Evolutionary conservation across 2,888 invertebrate species (phyloP).

Genomic region (Chymomyza procnemis): DNA sequence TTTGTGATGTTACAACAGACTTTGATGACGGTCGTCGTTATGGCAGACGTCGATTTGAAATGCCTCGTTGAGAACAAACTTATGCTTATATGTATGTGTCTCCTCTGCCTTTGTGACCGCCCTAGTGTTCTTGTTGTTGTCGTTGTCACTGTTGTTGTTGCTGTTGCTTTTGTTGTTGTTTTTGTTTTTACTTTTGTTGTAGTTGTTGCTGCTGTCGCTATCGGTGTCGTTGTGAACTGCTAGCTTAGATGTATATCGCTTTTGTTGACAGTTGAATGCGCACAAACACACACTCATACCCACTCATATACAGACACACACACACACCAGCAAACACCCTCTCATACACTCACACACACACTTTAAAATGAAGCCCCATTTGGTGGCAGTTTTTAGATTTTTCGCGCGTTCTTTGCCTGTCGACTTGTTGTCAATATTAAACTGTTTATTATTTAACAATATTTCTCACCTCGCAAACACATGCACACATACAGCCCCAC

Average conservation of each 20-base stretch:
- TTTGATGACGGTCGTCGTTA: conserved; percentile 69
- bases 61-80: conserved; percentile 39
- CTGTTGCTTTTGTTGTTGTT: too few relatives aligned
- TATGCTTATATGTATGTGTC: conserved; percentile 13
- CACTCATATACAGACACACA: conserved; percentile 4
- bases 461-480: conserved; percentile 3
- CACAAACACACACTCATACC: conserved; percentile 20
- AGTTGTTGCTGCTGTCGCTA: neutral
- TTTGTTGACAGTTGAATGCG: conserved; percentile 60
- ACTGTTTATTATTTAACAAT: conserved; percentile 68
- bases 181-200: neutral
- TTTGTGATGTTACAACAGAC: conserved; percentile 46
- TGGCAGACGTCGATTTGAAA: conserved; percentile 62
- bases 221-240: conserved; percentile 11
- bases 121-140: neutral
- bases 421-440: conserved; percentile 52
- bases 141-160: too few relatives aligned
- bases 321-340: neutral
- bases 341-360: conserved; percentile 4
- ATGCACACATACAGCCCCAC: neutral
- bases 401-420: conserved; percentile 41
- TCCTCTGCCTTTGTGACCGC: conserved; percentile 2
- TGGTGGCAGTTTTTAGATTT: neutral
- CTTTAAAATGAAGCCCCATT: neutral
- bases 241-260: conserved; percentile 57